Evolutionary conservation across 2,113 vertebrate genomes (phyloP).

Genomic region (Pterocles gutturalis): DNA sequence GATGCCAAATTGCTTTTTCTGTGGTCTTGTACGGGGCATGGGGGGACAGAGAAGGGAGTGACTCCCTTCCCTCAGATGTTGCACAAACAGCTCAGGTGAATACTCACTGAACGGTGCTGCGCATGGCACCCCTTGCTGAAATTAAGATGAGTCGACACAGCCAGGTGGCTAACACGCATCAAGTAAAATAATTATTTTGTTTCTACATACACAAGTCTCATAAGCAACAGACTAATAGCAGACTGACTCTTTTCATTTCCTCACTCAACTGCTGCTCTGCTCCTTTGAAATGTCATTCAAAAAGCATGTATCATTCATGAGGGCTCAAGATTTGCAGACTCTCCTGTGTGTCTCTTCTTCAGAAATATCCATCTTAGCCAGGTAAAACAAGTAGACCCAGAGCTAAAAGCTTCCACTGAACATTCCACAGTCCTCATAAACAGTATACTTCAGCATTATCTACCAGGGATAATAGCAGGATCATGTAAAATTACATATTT

Average conservation of each 20-base stretch:
- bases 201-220: background rate
- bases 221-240: background rate
- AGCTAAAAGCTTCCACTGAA: background rate
- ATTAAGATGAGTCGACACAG: background rate
- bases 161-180: background rate
- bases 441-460: background rate
- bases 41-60: background rate
- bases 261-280: background rate
- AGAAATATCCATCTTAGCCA: background rate
- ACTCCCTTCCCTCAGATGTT: background rate
- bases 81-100: background rate
- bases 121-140: background rate
- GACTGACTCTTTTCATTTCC: background rate
- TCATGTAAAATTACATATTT: background rate
- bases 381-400: background rate
- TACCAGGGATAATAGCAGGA: background rate
- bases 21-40: background rate
- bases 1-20: background rate
- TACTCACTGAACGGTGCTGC: background rate
- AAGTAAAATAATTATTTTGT: background rate
- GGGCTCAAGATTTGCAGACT: background rate
- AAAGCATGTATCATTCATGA: background rate
- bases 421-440: background rate
- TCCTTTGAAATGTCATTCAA: background rate
- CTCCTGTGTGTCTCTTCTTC: background rate